These are phyloP conservation scores for Tetrax tetrax DNA, from an alignment of 2,113 vertebrate species.

Conservation along the genomic window DNA sequence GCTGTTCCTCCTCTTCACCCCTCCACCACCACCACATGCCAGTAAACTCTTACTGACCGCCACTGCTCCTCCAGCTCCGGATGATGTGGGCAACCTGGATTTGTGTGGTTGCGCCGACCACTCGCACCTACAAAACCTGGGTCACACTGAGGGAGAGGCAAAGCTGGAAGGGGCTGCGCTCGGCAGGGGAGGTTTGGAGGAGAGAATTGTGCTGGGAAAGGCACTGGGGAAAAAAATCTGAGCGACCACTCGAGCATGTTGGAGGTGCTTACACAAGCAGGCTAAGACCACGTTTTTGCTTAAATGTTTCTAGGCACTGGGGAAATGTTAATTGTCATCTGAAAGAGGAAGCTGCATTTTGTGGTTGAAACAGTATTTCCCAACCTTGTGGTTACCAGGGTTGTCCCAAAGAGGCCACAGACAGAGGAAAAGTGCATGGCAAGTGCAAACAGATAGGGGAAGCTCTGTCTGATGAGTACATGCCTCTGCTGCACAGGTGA, in stretches of 20 bases:
- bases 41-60: neutral
- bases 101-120: too few species aligned
- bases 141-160: neutral
- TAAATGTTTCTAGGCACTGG: neutral
- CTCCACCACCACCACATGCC: neutral
- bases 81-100: neutral
- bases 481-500: neutral
- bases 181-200: neutral
- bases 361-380: conserved; percentile 28
- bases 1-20: neutral
- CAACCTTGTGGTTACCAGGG: conserved; percentile 1
- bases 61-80: neutral
- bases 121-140: neutral
- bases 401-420: neutral
- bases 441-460: neutral
- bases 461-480: neutral
- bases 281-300: neutral
- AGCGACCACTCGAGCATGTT: rapidly evolving
- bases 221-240: neutral
- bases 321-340: neutral
- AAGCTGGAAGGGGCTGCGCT: neutral
- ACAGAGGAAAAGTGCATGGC: neutral
- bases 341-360: conserved; percentile 32
- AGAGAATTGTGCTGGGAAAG: neutral
- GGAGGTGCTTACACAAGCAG: neutral